Percentiles rank a stretch among this genome's conserved stretches.
Conservation (phyloP, 23 tunicate species). For the Clavelina lepadiformis region DNA sequence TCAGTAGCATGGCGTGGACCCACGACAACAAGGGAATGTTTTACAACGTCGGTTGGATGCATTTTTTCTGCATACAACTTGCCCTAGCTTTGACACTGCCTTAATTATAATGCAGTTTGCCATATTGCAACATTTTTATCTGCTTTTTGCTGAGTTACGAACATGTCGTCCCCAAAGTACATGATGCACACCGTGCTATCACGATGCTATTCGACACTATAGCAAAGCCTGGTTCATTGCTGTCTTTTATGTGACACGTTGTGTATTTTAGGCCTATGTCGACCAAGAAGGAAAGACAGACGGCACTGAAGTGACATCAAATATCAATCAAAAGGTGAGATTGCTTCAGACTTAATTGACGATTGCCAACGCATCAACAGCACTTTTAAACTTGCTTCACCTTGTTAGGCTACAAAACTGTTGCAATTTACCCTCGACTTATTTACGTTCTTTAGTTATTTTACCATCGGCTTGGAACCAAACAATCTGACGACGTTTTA, state of each 20-base stretch:
- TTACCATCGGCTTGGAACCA: constrained; percentile 75
- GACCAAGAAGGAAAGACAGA: constrained; percentile 91
- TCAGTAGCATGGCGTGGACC: constrained; percentile 87
- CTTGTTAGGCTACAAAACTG: too few relatives aligned
- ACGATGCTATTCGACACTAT: too few relatives aligned
- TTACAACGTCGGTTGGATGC: constrained; percentile 83
- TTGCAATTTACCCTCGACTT: not conserved
- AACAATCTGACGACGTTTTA: constrained; percentile 76
- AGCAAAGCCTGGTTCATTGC: not conserved
- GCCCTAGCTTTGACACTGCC: too few relatives aligned
- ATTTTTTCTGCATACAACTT: too few relatives aligned
- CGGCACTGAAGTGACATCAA: constrained; percentile 92
- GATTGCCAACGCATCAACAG: not conserved
- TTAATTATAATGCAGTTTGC: too few relatives aligned
- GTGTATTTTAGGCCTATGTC: constrained; percentile 52
- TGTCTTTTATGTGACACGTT: not conserved
- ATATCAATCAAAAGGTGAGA: constrained; percentile 81
- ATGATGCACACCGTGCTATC: too few relatives aligned
- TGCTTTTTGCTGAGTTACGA: too few relatives aligned
- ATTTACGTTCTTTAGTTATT: constrained; percentile 30
- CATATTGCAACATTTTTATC: too few relatives aligned
- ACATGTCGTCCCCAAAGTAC: too few relatives aligned
- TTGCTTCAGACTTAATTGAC: not conserved
- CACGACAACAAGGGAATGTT: constrained; percentile 86
- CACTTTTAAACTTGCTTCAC: not conserved